phyloP scores from a whole-genome alignment of 2,797 vertebrate genomes.

The Phalloptychus januarius region DNA sequence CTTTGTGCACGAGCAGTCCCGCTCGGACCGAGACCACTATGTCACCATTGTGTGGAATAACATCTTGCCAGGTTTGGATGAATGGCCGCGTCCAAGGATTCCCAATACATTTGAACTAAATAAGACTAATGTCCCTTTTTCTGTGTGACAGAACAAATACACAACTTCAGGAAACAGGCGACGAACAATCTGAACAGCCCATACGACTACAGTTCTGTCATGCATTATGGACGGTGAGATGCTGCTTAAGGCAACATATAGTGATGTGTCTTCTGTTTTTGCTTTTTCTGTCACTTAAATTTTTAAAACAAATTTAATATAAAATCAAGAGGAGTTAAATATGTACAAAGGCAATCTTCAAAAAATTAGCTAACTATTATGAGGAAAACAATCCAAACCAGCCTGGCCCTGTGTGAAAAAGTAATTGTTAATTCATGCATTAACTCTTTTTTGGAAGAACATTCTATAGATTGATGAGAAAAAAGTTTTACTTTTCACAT shows the following conservation, averaged over 20 bases:
- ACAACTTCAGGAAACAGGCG: slow-evolving; percentile 85
- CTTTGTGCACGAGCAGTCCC: slow-evolving; percentile 89
- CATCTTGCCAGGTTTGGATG: slow-evolving; percentile 77
- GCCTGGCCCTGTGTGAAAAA: not conserved
- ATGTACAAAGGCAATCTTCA: not conserved
- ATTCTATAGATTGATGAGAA: not conserved
- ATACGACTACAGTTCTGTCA: slow-evolving; percentile 88
- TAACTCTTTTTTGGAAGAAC: not conserved
- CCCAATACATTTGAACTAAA: not conserved
- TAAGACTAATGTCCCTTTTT: slow-evolving; percentile 8
- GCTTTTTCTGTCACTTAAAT: not conserved
- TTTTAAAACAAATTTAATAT: not conserved
- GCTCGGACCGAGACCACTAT: slow-evolving; percentile 86
- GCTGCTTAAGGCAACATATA: slow-evolving; percentile 10
- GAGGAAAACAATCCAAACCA: not conserved
- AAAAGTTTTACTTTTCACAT: not conserved
- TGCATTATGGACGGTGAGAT: slow-evolving; percentile 89
- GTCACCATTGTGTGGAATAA: slow-evolving; percentile 88
- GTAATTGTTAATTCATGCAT: not conserved
- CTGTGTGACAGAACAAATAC: slow-evolving; percentile 67
- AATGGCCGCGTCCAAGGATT: not conserved
- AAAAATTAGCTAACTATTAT: not conserved
- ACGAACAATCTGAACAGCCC: slow-evolving; percentile 87
- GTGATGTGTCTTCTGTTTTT: not conserved
- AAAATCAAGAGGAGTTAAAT: not conserved